Conservation (phyloP, 2,797 vertebrate genomes). For the Squalus acanthias region DNA sequence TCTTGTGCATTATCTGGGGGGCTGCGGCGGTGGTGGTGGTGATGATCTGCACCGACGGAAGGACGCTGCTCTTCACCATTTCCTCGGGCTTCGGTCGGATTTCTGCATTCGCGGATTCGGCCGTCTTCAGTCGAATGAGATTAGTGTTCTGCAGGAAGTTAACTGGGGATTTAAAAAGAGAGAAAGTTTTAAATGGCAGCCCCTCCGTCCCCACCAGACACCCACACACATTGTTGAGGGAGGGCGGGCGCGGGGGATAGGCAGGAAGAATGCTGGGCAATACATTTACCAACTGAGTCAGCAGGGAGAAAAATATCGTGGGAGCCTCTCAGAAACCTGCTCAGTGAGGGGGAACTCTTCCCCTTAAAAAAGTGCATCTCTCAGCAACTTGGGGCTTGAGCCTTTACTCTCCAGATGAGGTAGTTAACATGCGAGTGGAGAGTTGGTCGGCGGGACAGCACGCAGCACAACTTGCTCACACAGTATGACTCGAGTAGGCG, state of each 20-base stretch:
- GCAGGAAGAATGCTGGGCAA: too few species aligned
- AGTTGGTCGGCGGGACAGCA: too few species aligned
- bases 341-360: background rate
- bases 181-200: background rate
- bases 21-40: background rate
- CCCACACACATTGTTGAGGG: background rate
- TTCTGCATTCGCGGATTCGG: background rate
- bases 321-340: background rate
- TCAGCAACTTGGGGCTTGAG: too few species aligned
- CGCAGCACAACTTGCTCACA: too few species aligned
- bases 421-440: too few species aligned
- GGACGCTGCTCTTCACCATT: background rate
- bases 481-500: too few species aligned
- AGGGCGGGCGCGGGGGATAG: too few species aligned
- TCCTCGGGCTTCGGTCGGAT: background rate
- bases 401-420: too few species aligned
- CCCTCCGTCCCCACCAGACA: background rate
- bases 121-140: background rate
- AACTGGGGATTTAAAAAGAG: background rate
- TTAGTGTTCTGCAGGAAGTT: constrained; percentile 33
- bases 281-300: too few species aligned
- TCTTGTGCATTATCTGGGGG: background rate
- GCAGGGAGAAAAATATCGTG: background rate
- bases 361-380: background rate
- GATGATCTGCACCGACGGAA: constrained; percentile 5